Evolutionary conservation across 2,797 vertebrate genomes (phyloP), one percentile per base, ranked within the genome.

Genomic region (Sitta carolinensis): DNA sequence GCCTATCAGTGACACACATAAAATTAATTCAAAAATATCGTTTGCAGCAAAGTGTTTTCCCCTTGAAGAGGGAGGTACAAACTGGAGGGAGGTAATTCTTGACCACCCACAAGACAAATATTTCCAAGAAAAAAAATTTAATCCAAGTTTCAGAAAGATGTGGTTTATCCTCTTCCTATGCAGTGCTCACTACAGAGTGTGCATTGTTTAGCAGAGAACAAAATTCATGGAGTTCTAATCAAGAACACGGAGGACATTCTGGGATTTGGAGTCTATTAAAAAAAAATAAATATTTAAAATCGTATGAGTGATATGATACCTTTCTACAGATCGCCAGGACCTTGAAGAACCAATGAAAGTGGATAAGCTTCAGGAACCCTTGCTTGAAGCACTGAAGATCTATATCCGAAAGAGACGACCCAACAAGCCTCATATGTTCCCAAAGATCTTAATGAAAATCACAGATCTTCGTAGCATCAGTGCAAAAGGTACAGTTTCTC

Each of bases 371-470:
- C 99, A 99, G 97, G 99, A 99, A 94, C 99, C 99, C 1, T 94
- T 99, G 96, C 97, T 99, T 97, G 99, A 99, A 98, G 99, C 99
- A 10, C 98, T 99, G 87, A 99, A 99, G 98, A 98, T 99, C 96
- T 99, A 99, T 85, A 99, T 99, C 90, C 97, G 99, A 73, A 99
- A 98, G 94, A 98, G 99, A 87, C 97, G 99, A 87, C 99, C 99
- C 96, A 99, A 98, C 97, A 99, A 99, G 98, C 99, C 99, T 76
- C 98, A 99, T 45, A 98, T 99, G 99, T 99, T 99, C 96, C 99
- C 99, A 98, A 99, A 98, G 98, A 99, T 99, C 97, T 98, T 99
- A 95, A 99, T 99, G 99, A 99, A 99, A 98, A 99, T 99, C 98
- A 99, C 99, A 2, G 99, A 99, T 97, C 98, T 99, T 91, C 99